phyloP scores from a whole-genome alignment of 2,113 vertebrate species.

The Helogale parvula region DNA sequence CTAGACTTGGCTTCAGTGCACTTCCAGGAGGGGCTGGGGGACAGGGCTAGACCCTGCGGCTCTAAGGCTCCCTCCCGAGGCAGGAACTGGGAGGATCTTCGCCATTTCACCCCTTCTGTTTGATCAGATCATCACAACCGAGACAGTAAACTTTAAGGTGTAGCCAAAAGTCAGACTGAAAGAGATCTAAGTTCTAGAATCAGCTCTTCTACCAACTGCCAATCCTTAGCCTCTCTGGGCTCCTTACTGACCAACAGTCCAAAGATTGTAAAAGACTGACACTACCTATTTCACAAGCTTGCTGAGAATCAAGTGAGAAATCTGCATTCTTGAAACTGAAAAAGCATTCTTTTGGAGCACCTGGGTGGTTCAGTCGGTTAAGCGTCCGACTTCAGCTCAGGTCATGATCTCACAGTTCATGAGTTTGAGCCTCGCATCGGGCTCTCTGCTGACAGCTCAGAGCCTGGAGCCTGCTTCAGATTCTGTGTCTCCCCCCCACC shows the following conservation, averaged over 20 bases:
- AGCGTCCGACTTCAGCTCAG: too few species aligned
- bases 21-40: neutral
- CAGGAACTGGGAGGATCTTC: neutral
- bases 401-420: too few species aligned
- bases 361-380: too few species aligned
- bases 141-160: neutral
- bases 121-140: neutral
- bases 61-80: neutral
- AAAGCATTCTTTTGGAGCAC: neutral
- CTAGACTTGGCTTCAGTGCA: conserved; percentile 55
- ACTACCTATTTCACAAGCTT: neutral
- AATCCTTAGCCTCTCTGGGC: neutral
- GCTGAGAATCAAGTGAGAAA: neutral
- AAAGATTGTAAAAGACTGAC: neutral
- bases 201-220: neutral
- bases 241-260: neutral
- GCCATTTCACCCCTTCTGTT: neutral
- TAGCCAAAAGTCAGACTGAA: neutral
- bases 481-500: too few species aligned
- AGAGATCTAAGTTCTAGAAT: neutral
- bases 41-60: neutral
- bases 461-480: too few species aligned
- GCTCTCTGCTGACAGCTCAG: too few species aligned
- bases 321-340: neutral
- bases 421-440: too few species aligned